Evolutionary conservation across 2,888 invertebrate genomes (phyloP), one percentile per base, ranked within the genome.

Genomic region (Hipparchia sbordonii): DNA sequence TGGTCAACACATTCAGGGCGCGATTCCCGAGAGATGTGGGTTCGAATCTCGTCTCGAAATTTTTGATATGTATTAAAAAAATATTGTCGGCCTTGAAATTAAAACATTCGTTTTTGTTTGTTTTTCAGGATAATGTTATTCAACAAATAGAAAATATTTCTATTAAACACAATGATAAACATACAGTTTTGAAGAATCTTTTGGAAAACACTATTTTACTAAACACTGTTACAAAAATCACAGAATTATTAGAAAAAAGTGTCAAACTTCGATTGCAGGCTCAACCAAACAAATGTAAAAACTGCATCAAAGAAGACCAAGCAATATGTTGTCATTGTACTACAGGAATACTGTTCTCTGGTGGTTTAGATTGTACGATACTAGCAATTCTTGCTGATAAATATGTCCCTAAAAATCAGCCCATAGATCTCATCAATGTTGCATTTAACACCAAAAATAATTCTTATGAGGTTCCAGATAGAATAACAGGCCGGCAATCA

Each of bases 281-380:
- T 77, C 96, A 96, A 74, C 96, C 96, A 62, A 88, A 93, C 65
- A 95, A 89, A 82, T 97, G 97, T 83, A 94, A 92, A 80, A 82
- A 89, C 67, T 97, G 97, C 83, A 84, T 95, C 56, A 80, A 79
- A 76, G 79, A 82, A 70, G 74, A 57, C 45, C 60, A 48, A 39
- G 52, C 10, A 33, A 33, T 33, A 3, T 96, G 96, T 80, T 77
- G 78, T 62, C 96, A 96, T 89, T 93, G 96, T 48, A 95, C 96
- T 84, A 91, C 97, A 52, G 97, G 96, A 61, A 93, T 99, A 72
- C 92, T 99, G 78, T 99, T 99, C 93, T 99, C 99, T 76, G 99
- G 99, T 59, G 99, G 99, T 13, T 94, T 99, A 57, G 99, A 99
- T 90, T 99, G 99, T 74, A 96, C 98, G n/a, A 95, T 99, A 79